Percentiles rank a stretch among this genome's conserved stretches.
Evolutionary conservation across 1,140 invertebrate species (phyloP).

Genomic region (Pantala flavescens): DNA sequence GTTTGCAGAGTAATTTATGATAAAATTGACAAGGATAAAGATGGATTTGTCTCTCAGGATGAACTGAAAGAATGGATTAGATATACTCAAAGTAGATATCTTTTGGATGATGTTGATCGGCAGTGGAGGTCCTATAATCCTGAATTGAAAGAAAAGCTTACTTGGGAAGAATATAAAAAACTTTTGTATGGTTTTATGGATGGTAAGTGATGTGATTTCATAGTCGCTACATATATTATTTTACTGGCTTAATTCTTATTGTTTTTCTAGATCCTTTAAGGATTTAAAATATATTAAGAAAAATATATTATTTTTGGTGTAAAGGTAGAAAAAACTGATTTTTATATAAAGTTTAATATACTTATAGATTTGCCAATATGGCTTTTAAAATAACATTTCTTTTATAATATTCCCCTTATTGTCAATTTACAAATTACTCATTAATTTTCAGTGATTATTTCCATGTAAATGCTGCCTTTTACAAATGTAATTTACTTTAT

Average conservation of each 20-base stretch:
- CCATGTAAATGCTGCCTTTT: no score
- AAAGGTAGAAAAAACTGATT: no score
- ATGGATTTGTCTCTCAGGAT: slow-evolving; percentile 72
- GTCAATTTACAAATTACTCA: no score
- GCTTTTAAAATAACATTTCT: no score
- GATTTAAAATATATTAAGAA: no score
- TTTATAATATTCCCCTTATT: no score
- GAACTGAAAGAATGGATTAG: slow-evolving; percentile 95
- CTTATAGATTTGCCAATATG: no score
- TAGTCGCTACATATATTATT: no score
- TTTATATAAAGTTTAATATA: no score
- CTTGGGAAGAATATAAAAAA: slow-evolving; percentile 77
- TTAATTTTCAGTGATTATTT: no score
- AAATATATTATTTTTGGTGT: no score
- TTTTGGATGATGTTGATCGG: slow-evolving; percentile 80
- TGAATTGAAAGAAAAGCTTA: slow-evolving; percentile 59
- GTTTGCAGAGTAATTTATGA: slow-evolving; percentile 75
- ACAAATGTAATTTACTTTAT: no score
- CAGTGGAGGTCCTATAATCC: slow-evolving; percentile 89
- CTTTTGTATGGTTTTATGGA: slow-evolving; percentile 80
- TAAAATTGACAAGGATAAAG: slow-evolving; percentile 83
- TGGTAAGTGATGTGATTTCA: slow-evolving; percentile 32
- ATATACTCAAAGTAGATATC: slow-evolving; percentile 84
- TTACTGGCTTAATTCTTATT: neutral
- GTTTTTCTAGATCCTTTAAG: slow-evolving; percentile 3